A percentile compares a stretch with the other conserved stretches of the same genome.
These are phyloP conservation scores for Pomacea canaliculata DNA, from an alignment of 2,888 invertebrate species.

Conservation along the genomic window DNA sequence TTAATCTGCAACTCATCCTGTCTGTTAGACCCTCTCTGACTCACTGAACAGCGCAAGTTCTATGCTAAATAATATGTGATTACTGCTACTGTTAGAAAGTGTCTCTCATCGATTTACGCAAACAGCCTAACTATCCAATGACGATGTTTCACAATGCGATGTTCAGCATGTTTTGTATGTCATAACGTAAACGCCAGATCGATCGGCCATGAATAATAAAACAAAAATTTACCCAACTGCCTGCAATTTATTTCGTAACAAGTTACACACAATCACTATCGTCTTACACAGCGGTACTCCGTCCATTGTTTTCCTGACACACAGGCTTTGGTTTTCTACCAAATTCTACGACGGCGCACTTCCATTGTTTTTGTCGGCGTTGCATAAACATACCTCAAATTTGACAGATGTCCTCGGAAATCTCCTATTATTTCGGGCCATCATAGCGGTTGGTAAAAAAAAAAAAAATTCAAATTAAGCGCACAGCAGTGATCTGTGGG, in stretches of 20 bases:
- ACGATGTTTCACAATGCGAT: too few species aligned
- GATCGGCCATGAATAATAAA: slow-evolving; percentile 14
- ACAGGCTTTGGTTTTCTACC: slow-evolving; percentile 12
- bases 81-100: too few species aligned
- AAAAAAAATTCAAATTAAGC: slow-evolving; percentile 27
- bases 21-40: background rate
- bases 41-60: slow-evolving; percentile 7
- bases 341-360: slow-evolving; percentile 12
- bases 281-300: slow-evolving; percentile 11
- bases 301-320: slow-evolving; percentile 22
- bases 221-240: slow-evolving; percentile 13
- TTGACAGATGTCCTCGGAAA: too few species aligned
- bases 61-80: background rate
- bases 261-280: background rate
- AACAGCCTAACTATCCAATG: too few species aligned
- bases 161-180: too few species aligned
- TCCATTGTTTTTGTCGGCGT: slow-evolving; percentile 13
- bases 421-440: too few species aligned
- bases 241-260: background rate
- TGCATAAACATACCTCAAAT: background rate
- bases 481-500: slow-evolving; percentile 28
- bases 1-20: background rate
- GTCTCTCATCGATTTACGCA: too few species aligned
- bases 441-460: too few species aligned
- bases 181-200: background rate